Base-by-base conservation (phyloP, 2,888 invertebrate genomes). In the Pyrocoelia pectoralis region DNA sequence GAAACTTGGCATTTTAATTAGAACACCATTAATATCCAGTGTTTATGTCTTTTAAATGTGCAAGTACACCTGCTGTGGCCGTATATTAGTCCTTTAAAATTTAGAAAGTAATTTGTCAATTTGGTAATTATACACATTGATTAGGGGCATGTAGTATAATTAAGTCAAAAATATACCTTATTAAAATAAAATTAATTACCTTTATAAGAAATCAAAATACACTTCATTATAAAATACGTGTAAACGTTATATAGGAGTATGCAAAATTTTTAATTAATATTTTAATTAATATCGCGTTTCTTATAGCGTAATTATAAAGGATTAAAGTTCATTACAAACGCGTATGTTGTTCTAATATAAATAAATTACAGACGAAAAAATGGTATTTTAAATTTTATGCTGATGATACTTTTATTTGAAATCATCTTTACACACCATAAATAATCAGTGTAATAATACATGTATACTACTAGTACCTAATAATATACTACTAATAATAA, bases 31-130 rank as follows among this genome's bases (percentile, higher is more conserved):
- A 46, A 46, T 46, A 46, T 17, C 15, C 46, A 46, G 10, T 46
- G 46, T 46, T 46, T 46, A 46, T 46, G 46, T 46, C 15, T 46
- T 46, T 46, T 46, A 46, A 17, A 18, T 46, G 33, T 46, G 46
- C 17, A 17, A 46, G 18, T 46, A 18, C 46, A 46, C 46, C 46
- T 46, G 46, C 46, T 46, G 46, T 46, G 46, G 46, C 17, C 46
- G 46, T 46, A 46, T 17, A 17, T 46, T 46, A 46, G 17, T 4
- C 1, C 17, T 46, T 15, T 46, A 46, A 46, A 46, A 46, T 18
- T 46, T 46, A 46, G 15, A 18, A 46, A 46, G 46, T 17, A 17
- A 46, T 46, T 46, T 46, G 46, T 46, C 46, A 46, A 18, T 46
- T 46, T 17, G 18, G 46, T 17, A 46, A 46, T 33, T 33, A 33